Conservation (phyloP, 2,113 vertebrate genomes). For the Ahaetulla prasina region DNA sequence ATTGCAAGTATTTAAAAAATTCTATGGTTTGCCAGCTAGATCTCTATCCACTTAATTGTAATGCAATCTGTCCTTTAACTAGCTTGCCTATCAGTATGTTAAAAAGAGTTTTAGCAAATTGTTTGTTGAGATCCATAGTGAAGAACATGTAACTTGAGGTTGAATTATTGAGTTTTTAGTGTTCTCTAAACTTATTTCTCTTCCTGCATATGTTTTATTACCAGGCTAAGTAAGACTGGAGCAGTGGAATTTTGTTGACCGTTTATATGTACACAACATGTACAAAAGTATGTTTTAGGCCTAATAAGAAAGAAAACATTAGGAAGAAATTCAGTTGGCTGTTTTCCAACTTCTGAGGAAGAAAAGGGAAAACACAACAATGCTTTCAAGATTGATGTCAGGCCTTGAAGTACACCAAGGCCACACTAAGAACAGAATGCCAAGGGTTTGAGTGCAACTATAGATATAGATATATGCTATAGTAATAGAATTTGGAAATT, state of each 20-base stretch:
- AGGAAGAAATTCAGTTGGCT: background rate
- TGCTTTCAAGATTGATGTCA: background rate
- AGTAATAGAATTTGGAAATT: background rate
- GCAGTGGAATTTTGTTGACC: background rate
- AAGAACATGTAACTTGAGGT: background rate
- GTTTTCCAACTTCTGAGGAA: background rate
- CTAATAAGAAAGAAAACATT: background rate
- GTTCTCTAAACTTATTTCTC: background rate
- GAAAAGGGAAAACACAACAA: background rate
- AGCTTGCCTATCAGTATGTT: background rate
- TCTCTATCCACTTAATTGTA: background rate
- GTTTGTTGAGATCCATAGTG: background rate
- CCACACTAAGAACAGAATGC: background rate
- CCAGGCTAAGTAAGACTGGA: background rate
- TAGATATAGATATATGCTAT: background rate
- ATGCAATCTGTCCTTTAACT: background rate
- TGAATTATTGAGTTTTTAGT: background rate
- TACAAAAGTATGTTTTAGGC: background rate
- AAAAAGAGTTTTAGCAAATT: background rate
- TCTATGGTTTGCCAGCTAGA: background rate
- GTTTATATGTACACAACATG: background rate
- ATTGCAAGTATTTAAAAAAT: background rate
- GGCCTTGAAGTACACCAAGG: background rate
- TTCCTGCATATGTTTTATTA: background rate
- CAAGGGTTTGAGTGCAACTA: background rate